Evolutionary conservation across 2,113 vertebrate species (phyloP).

Genomic region (Syrmaticus mikado): DNA sequence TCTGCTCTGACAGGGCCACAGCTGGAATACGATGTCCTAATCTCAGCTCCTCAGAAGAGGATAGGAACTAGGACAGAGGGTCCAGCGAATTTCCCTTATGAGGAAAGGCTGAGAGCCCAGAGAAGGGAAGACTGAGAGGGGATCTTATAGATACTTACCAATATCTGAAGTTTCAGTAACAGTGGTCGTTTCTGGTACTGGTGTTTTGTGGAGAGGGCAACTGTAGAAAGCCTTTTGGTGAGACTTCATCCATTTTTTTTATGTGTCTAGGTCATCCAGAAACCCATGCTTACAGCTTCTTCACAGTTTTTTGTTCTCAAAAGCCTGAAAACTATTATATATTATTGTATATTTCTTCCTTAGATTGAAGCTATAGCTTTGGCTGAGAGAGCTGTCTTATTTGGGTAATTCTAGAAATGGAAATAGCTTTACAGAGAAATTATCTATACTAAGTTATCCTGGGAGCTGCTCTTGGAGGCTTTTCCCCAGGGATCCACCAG

Average conservation of each 20-base stretch:
- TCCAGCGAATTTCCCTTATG: too few relatives aligned
- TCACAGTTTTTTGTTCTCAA: background rate
- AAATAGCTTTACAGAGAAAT: background rate
- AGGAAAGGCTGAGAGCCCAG: too few relatives aligned
- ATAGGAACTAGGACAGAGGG: too few relatives aligned
- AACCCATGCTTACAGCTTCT: background rate
- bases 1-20: too few relatives aligned
- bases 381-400: background rate
- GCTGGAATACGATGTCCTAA: too few relatives aligned
- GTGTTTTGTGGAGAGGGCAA: background rate
- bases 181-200: background rate
- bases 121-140: too few relatives aligned
- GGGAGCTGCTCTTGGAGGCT: background rate
- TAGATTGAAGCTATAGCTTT: background rate
- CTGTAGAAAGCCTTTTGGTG: background rate
- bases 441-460: background rate
- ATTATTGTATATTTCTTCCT: background rate
- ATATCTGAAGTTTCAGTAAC: background rate
- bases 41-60: too few relatives aligned
- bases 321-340: background rate
- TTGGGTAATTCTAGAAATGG: background rate
- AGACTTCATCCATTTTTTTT: background rate
- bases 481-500: background rate
- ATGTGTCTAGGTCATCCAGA: background rate
- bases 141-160: too few relatives aligned